Conservation (phyloP, 1,140 invertebrate genomes). For the Drosophila watanabei region DNA sequence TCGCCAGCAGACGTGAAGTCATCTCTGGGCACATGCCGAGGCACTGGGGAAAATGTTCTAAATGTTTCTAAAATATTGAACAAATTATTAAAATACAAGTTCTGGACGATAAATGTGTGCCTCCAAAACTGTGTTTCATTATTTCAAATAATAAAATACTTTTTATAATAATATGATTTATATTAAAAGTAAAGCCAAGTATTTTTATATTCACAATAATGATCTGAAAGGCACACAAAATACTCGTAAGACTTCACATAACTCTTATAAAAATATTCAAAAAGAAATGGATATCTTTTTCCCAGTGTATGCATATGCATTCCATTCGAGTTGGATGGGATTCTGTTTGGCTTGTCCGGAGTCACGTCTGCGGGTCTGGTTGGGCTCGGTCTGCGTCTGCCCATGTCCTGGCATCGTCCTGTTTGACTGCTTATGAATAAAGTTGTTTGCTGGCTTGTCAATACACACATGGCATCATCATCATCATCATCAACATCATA, state of each 20-base stretch:
- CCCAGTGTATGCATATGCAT: slow-evolving; percentile 30
- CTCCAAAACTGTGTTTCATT: too few species aligned
- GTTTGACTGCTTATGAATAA: slow-evolving; percentile 80
- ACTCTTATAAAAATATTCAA: background rate
- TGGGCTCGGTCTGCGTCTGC: slow-evolving; percentile 7
- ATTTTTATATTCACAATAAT: rapidly evolving
- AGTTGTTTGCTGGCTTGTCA: slow-evolving; percentile 79
- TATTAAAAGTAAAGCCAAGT: background rate
- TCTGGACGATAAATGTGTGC: too few species aligned
- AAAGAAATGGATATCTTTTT: background rate
- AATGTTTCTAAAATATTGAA: too few species aligned
- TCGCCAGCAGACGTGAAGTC: slow-evolving; percentile 81
- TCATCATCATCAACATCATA: slow-evolving; percentile 26
- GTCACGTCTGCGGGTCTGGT: slow-evolving; percentile 60
- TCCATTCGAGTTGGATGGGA: slow-evolving; percentile 15
- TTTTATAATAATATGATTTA: background rate
- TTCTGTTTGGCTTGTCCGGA: slow-evolving; percentile 60
- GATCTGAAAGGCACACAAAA: background rate
- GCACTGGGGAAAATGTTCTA: slow-evolving; percentile 20
- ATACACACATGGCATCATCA: slow-evolving; percentile 63
- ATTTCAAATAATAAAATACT: background rate
- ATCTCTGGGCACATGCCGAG: slow-evolving; percentile 50
- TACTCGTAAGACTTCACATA: background rate
- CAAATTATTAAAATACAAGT: too few species aligned
- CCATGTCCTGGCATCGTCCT: slow-evolving; percentile 40